phyloP scores from a whole-genome alignment of 2,113 vertebrate genomes.

The Mus musculus region GRCm39 chr9:12063501-12064000 shows the following conservation, averaged over 20 bases:
- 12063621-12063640: background rate
- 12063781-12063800: background rate
- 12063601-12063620: conserved; percentile 33
- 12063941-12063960: background rate
- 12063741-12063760: background rate
- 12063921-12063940: background rate
- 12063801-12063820: background rate
- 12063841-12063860: rapidly evolving
- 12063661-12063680: background rate
- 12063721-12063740: background rate
- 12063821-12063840: background rate
- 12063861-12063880: background rate
- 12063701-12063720: background rate
- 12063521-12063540: background rate
- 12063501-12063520: conserved; percentile 10
- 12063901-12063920: background rate
- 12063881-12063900: background rate
- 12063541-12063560: background rate
- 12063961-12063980: background rate
- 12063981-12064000: background rate
- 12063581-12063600: background rate
- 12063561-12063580: background rate
- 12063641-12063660: background rate
- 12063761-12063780: background rate
- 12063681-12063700: background rate